Base-by-base conservation (phyloP, 2,888 invertebrate species). In the Amphipoea oculea region DNA sequence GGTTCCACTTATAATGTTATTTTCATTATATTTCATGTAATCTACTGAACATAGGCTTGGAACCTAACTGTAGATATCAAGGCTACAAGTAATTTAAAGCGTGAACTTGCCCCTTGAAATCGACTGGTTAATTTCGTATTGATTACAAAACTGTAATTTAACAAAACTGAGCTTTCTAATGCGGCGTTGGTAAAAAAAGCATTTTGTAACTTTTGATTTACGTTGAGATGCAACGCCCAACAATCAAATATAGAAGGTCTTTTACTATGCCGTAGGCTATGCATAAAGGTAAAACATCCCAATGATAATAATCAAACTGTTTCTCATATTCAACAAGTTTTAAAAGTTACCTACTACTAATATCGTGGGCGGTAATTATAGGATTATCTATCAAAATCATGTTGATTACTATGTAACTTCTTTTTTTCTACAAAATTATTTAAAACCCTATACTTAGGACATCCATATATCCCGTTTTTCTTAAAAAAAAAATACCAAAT, bases 131-230 rank as follows among this genome's bases (percentile, higher is more conserved):
- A 87, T 85, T 73, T 73, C n/a, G 60, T 82, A 77, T 78, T 79
- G 73, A 81, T 88, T 87, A 80, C 88, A 78, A 89, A 87, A 88
- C 71, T 79, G n/a, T 79, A 79, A 79, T 79, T 85, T 76, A 75
- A 68, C 62, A 63, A 67, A 36, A 74, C 73, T 75, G 54, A 77
- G 76, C 89, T 89, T 89, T 89, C 85, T 79, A 87, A 79, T 79
- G 62, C 67, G 48, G 68, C 71, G 68, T 74, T 79, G 67, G 68
- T 78, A 74, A 83, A 73, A 86, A 88, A 80, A 76, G 66, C 69
- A 69, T 88, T 83, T 86, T 60, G 88, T 88, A 88, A 88, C 79
- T 48, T 45, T 74, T 87, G 82, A 89, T 87, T 83, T 80, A 89
- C 81, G 76, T 60, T 66, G 48, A 73, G 42, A 60, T 78, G 71